Percentiles rank a stretch among this genome's conserved stretches.
phyloP scores from a whole-genome alignment of 2,888 invertebrate genomes.

The Harpalus rufipes region DNA sequence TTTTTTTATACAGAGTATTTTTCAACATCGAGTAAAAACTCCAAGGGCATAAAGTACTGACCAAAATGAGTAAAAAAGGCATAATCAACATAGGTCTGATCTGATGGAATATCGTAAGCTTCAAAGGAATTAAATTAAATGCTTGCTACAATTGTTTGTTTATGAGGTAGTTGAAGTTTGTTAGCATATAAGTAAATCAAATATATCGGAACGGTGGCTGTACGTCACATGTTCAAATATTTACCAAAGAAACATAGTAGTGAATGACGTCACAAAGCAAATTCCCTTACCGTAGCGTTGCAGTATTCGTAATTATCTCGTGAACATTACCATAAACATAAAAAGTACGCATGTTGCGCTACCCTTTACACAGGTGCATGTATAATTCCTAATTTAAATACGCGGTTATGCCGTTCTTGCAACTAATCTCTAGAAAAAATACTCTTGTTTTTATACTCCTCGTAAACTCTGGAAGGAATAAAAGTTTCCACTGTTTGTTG shows the following conservation, averaged over 20 bases:
- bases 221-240: not conserved
- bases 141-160: not conserved
- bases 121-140: no score
- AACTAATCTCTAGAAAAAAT: constrained; percentile 62
- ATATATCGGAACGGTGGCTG: not conserved
- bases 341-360: constrained; percentile 38
- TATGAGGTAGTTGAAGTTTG: not conserved
- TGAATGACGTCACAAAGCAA: not conserved
- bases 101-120: no score
- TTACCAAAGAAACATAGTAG: not conserved
- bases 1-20: no score
- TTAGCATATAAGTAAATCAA: not conserved
- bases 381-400: constrained; percentile 63
- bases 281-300: not conserved
- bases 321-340: constrained; percentile 55
- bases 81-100: no score
- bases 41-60: no score
- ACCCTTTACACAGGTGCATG: constrained; percentile 58
- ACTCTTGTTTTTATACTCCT: constrained; percentile 57
- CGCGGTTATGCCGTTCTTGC: constrained; percentile 40
- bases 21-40: no score
- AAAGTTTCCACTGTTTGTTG: constrained; percentile 57
- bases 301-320: not conserved
- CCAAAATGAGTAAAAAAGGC: no score
- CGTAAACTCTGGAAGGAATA: constrained; percentile 53